These are phyloP conservation scores for Papilio xuthus DNA, from an alignment of 1,140 invertebrate genomes.

Conservation along the genomic window DNA sequence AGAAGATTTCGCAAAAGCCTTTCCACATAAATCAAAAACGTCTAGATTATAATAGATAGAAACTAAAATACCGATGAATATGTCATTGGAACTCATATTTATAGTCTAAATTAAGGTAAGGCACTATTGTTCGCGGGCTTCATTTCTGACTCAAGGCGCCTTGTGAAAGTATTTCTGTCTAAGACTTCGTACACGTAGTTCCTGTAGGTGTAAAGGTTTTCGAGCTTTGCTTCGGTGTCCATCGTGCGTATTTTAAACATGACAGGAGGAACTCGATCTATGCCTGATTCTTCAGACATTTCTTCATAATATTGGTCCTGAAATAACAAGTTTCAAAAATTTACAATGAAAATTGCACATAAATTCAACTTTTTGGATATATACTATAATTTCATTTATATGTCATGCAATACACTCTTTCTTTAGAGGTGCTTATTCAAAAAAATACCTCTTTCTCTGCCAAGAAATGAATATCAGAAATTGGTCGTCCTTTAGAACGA, in stretches of 20 bases:
- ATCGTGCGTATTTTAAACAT: conserved; percentile 67
- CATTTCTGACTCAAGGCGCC: conserved; percentile 46
- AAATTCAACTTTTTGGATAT: not conserved
- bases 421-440: not conserved
- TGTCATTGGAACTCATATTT: not conserved
- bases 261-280: conserved; percentile 70
- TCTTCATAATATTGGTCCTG: conserved; percentile 74
- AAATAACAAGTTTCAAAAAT: conserved; percentile 36
- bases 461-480: conserved; percentile 65
- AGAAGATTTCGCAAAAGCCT: too few species aligned
- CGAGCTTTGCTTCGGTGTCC: conserved; percentile 65
- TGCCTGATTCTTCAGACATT: conserved; percentile 70
- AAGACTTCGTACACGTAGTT: conserved; percentile 71
- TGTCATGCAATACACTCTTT: not conserved
- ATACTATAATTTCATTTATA: too few species aligned
- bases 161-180: conserved; percentile 67
- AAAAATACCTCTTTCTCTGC: conserved; percentile 66
- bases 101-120: not conserved
- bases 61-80: not conserved
- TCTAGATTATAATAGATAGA: not conserved
- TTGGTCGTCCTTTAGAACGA: conserved; percentile 51
- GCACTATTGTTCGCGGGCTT: not conserved
- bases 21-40: too few species aligned
- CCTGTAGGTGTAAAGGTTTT: conserved; percentile 74
- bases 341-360: conserved; percentile 1